Base-by-base conservation (phyloP, 2,888 invertebrate genomes). In the Andrena marginata region DNA sequence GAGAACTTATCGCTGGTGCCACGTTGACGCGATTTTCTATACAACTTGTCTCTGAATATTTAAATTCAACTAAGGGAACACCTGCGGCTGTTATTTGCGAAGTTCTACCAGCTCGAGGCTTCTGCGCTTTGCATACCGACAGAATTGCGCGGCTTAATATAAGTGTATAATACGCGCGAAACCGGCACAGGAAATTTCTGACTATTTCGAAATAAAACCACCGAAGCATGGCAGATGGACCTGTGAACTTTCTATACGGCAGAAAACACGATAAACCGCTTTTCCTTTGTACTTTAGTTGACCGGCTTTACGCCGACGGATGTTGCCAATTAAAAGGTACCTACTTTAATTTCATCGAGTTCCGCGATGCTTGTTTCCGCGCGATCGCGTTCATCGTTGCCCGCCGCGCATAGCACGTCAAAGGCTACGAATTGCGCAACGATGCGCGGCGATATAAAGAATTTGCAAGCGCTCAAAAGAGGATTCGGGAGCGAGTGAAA, bases 281-380 rank as follows among this genome's bases (percentile, higher is more conserved):
- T 62, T 78, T 63, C 56, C 56, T 49, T n/a, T 23, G 49, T 64
- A 59, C n/a, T 23, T 10, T 31, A 78, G 78, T 68, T 48, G 78
- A 59, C 49, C 29, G 49, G 16, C 42, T 48, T 48, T 67, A 60
- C 65, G 16, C 35, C 2, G 10, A 23, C 42, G 42, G 31, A 29
- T 68, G 56, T 56, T 31, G 29, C n/a, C 59, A 81, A 74, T 81
- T 81, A 81, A 80, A 74, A 54, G 59, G 54, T 51, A 35, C 42
- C 16, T 16, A 42, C 51, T 81, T 81, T 74, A 69, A 60, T 80
- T 81, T 81, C 48, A 80, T 74, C 65, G 42, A 33, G 33, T 74
- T 62, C 42, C 31, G 48, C 81, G 69, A 62, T 65, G 81, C 65
- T 81, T 62, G 75, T 74, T 62, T 62, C 33, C 48, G 63, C 31